Conservation (phyloP, 2,797 vertebrate species). For the Sebastes flavidus region DNA sequence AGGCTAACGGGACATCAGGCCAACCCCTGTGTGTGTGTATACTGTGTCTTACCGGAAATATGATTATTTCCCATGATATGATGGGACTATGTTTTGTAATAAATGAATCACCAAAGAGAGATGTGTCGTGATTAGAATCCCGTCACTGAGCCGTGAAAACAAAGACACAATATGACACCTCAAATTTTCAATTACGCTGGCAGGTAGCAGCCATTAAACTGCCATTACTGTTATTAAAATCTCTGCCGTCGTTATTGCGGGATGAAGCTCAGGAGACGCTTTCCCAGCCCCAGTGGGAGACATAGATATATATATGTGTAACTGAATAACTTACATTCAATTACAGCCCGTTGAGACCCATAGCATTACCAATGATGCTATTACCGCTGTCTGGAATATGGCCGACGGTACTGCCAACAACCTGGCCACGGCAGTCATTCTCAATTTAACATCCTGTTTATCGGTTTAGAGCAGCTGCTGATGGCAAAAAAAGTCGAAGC, state of each 20-base stretch:
- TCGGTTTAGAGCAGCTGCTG: conserved; percentile 57
- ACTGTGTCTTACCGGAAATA: conserved; percentile 19
- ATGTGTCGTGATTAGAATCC: conserved; percentile 18
- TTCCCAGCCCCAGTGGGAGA: conserved; percentile 47
- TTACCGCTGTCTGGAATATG: conserved; percentile 60
- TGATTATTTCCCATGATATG: conserved; percentile 28
- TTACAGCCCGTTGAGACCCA: conserved; percentile 51
- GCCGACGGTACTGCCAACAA: conserved; percentile 48
- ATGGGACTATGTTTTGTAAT: conserved; percentile 1
- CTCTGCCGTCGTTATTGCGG: conserved; percentile 42
- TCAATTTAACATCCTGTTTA: conserved; percentile 64
- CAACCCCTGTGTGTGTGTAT: background rate
- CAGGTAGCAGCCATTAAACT: conserved; percentile 55
- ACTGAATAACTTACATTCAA: conserved; percentile 68
- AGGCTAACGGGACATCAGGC: conserved; percentile 5
- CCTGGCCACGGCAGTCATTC: conserved; percentile 45
- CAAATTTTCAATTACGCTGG: conserved; percentile 54
- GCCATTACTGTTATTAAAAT: conserved; percentile 55
- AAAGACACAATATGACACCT: conserved; percentile 46
- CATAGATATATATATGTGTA: conserved; percentile 55
- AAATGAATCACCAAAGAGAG: conserved; percentile 32
- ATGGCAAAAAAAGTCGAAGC: conserved; percentile 43
- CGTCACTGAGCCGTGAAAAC: conserved; percentile 26
- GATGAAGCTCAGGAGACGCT: conserved; percentile 40
- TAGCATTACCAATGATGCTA: conserved; percentile 56